These are phyloP conservation scores for Acomys russatus DNA, from an alignment of 2,797 vertebrate species.

Conservation along the genomic window DNA sequence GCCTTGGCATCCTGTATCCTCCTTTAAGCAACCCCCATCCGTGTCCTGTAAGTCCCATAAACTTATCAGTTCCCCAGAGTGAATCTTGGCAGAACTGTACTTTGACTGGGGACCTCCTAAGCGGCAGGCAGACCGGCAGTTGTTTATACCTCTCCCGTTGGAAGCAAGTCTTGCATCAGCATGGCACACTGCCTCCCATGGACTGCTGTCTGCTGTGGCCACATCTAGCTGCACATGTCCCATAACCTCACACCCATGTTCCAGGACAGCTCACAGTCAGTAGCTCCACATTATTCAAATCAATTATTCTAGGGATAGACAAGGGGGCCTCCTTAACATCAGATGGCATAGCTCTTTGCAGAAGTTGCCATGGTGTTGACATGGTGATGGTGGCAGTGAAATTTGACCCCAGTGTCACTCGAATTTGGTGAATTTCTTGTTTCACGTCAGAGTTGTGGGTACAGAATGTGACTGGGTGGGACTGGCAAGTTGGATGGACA, in stretches of 20 bases:
- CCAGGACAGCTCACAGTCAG: background rate
- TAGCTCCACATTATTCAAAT: background rate
- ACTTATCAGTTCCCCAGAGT: too few species aligned
- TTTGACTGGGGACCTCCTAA: background rate
- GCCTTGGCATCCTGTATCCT: background rate
- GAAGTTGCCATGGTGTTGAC: background rate
- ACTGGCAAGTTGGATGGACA: fast-evolving
- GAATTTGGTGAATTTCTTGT: background rate
- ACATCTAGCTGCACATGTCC: fast-evolving
- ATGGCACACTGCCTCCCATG: fast-evolving
- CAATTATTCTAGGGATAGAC: fast-evolving
- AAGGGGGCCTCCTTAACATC: too few species aligned
- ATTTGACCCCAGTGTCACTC: background rate
- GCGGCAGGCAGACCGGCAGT: background rate
- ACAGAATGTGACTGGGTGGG: fast-evolving
- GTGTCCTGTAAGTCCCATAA: background rate
- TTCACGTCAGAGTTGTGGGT: fast-evolving
- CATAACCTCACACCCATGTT: fast-evolving
- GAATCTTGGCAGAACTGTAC: background rate
- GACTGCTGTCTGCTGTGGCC: background rate
- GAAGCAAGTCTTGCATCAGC: background rate
- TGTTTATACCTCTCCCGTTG: background rate
- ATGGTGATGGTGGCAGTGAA: background rate
- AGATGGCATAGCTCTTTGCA: background rate
- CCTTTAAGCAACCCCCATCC: background rate